Evolutionary conservation across 2,113 vertebrate genomes (phyloP).

Genomic region (Ophiodon elongatus): DNA sequence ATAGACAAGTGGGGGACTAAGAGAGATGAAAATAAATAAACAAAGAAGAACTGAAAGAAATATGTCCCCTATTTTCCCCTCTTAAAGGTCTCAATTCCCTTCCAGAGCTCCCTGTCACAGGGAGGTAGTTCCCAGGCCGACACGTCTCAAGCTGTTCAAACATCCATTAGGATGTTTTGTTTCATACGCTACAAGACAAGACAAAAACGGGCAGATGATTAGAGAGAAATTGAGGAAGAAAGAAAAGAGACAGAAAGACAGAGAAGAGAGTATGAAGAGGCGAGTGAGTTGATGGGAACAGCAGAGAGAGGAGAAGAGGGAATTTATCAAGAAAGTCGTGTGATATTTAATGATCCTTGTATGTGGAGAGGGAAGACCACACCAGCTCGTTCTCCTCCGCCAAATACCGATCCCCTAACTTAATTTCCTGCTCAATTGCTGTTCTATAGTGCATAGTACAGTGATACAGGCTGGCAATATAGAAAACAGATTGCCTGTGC

Average conservation of each 20-base stretch:
- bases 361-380: conserved; percentile 82
- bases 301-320: conserved; percentile 74
- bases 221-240: conserved; percentile 74
- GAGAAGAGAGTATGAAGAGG: conserved; percentile 55
- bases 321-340: conserved; percentile 81
- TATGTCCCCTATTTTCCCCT: conserved; percentile 76
- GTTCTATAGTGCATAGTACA: conserved; percentile 91
- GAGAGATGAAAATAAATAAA: conserved; percentile 67
- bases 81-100: conserved; percentile 80
- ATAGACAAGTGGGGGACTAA: conserved; percentile 33
- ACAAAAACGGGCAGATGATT: conserved; percentile 58
- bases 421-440: conserved; percentile 90
- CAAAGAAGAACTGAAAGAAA: conserved; percentile 69
- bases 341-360: conserved; percentile 82
- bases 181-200: conserved; percentile 75
- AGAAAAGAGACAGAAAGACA: conserved; percentile 63
- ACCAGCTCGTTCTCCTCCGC: conserved; percentile 83
- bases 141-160: conserved; percentile 89
- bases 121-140: conserved; percentile 82
- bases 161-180: conserved; percentile 86
- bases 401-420: conserved; percentile 88
- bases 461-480: conserved; percentile 89
- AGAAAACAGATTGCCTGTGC: conserved; percentile 90
- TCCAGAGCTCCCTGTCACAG: conserved; percentile 82
- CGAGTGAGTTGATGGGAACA: conserved; percentile 72